A percentile compares a stretch with the other conserved stretches of the same genome.
phyloP scores from a whole-genome alignment of 2,113 vertebrate species.

The Mormoops blainvillei region DNA sequence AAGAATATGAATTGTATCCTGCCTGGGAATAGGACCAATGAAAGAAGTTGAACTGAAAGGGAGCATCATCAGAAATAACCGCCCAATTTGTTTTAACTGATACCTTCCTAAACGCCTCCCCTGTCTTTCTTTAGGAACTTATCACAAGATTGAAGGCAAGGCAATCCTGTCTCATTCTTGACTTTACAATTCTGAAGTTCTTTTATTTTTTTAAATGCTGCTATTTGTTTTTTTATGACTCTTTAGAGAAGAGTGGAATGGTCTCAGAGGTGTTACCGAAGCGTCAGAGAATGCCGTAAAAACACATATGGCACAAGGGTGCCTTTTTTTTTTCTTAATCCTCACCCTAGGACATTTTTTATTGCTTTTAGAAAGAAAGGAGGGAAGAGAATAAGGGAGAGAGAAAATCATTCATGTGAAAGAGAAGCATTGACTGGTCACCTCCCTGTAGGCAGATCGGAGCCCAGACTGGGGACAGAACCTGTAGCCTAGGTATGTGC shows the following conservation, averaged over 20 bases:
- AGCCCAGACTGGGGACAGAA: no score
- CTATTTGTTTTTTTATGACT: neutral
- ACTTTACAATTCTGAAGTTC: neutral
- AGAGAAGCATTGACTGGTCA: no score
- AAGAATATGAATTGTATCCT: neutral
- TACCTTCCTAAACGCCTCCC: rapidly evolving
- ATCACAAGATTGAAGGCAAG: neutral
- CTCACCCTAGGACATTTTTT: no score
- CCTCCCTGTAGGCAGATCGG: no score
- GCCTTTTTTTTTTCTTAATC: neutral
- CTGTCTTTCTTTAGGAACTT: neutral
- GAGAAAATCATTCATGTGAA: no score
- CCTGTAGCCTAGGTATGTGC: no score
- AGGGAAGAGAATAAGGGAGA: no score
- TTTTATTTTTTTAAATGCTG: neutral
- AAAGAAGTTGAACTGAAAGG: neutral
- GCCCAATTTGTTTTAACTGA: neutral
- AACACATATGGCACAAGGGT: neutral
- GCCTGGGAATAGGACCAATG: neutral
- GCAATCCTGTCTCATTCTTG: neutral
- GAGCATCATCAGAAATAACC: neutral
- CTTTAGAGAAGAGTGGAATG: neutral
- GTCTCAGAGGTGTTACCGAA: neutral
- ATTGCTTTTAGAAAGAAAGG: no score
- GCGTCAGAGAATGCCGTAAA: neutral